phyloP scores from a whole-genome alignment of 2,113 vertebrate species.

The Calidris pugnax region DNA sequence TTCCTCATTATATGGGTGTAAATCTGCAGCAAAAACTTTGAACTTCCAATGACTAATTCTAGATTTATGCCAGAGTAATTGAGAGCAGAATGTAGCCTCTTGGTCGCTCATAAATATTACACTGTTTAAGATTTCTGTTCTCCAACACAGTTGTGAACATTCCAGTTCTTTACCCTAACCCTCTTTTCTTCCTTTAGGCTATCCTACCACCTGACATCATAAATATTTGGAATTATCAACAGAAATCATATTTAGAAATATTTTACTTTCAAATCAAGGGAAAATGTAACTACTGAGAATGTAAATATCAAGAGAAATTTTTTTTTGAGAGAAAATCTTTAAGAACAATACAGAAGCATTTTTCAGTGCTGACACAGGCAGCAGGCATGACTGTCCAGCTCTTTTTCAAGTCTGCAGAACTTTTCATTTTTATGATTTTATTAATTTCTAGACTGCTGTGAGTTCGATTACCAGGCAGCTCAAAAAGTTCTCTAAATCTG shows the following conservation, averaged over 20 bases:
- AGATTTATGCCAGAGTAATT: conserved; percentile 51
- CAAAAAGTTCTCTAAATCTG: not conserved
- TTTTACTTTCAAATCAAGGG: conserved; percentile 3
- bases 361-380: not conserved
- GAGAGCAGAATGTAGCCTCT: conserved; percentile 53
- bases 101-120: conserved; percentile 18
- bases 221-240: conserved; percentile 9
- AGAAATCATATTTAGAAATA: not conserved
- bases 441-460: not conserved
- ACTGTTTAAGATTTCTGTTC: not conserved
- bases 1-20: conserved; percentile 47
- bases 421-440: not conserved
- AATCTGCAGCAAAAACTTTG: conserved; percentile 59
- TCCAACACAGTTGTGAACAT: not conserved
- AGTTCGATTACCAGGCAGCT: not conserved
- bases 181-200: not conserved
- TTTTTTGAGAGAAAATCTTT: not conserved
- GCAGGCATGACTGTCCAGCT: not conserved
- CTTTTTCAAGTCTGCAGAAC: not conserved
- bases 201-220: not conserved
- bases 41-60: conserved; percentile 57
- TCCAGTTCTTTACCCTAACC: not conserved
- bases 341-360: not conserved
- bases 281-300: not conserved
- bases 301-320: not conserved